These are phyloP conservation scores for Oreamnos americanus DNA, from an alignment of 2,113 vertebrate species.

Conservation along the genomic window DNA sequence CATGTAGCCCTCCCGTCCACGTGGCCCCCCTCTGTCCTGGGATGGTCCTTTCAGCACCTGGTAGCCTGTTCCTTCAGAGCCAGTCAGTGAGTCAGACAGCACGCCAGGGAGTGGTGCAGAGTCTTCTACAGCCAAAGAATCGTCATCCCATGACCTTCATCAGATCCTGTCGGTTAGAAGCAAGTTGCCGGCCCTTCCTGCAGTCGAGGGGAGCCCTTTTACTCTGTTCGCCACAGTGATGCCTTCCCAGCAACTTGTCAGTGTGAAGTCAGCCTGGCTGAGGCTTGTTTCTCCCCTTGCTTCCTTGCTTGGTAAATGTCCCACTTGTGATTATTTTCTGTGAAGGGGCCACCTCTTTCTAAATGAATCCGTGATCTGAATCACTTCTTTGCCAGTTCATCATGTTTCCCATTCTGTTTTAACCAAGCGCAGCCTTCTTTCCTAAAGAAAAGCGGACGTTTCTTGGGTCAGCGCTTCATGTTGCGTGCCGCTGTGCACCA, in stretches of 20 bases:
- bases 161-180: not conserved
- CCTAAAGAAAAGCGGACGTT: not conserved
- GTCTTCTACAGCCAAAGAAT: not conserved
- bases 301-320: no score
- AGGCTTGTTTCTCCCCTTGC: not conserved
- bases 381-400: not conserved
- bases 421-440: not conserved
- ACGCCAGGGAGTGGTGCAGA: no score
- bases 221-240: not conserved
- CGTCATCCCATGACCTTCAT: no score
- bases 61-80: not conserved
- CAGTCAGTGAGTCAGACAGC: not conserved
- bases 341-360: not conserved
- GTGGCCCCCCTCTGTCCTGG: not conserved
- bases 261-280: not conserved
- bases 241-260: not conserved
- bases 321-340: not conserved
- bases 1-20: not conserved
- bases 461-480: not conserved
- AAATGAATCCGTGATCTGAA: not conserved
- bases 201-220: not conserved
- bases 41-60: not conserved
- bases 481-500: not conserved
- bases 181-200: not conserved
- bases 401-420: not conserved